Evolutionary conservation across 2,113 vertebrate species (phyloP), one percentile per base, ranked within the genome.

Genomic region (Tetrao urogallus): DNA sequence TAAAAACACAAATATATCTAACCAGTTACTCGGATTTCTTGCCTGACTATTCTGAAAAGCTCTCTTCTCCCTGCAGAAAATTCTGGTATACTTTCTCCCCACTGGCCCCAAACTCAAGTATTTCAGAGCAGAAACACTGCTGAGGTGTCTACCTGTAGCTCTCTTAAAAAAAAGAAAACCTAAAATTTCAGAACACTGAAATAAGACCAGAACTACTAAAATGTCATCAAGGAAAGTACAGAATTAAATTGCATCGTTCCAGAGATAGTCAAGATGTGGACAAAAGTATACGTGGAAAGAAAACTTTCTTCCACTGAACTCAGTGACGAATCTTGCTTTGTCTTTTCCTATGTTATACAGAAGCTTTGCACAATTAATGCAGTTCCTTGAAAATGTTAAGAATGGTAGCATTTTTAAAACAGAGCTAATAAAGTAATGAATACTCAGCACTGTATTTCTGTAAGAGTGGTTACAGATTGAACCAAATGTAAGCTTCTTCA

Each of bases 21-120:
- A 36, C 5, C 38, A 50, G 34, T 56, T 61, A 22, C 17, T 57
- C 24, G 12, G 4, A 3, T 27, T 74, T 45, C 40, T 74, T n/a
- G 19, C 78, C 30, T 9, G 60, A 70, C 38, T 3, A 5, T 86
- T 43, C 28, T 28, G 4, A 28, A 22, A 24, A 74, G 5, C 24
- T 45, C 43, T 58, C 25, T 82, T 10, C 36, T 78, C 32, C 72
- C n/a, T 34, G 20, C 40, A 42, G 34, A 48, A 61, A 25, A 72
- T 43, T 43, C 32, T 10, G 28, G 15, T 18, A 38, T 14, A 19
- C 7, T 10, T 82, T n/a, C 24, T 50, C 7, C 22, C 17, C 9
- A 3, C 4, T 2, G 2, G 21, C 16, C n/a, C 3, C 0, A 67
- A 34, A 15, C 3, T 30, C 28, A 89, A 64, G 38, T 27, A 21